Percentiles rank a stretch among this genome's conserved stretches.
Conservation (phyloP, 2,888 invertebrate species). For the Cyclophora punctaria region DNA sequence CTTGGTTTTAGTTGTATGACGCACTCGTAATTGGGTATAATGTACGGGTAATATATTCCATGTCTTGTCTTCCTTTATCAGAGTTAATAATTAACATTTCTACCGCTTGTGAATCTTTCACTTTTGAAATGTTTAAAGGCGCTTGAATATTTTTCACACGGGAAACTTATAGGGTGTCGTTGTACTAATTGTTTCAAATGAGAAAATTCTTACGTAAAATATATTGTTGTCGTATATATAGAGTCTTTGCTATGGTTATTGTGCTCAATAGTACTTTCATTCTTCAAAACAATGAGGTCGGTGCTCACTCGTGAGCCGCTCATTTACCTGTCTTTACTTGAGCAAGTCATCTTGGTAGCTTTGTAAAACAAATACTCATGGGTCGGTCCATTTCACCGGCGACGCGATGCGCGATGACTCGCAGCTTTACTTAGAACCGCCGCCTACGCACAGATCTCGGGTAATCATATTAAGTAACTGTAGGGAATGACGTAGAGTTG, state of each 20-base stretch:
- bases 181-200: no score
- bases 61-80: no score
- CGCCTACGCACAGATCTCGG: conserved; percentile 5
- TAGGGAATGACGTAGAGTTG: neutral
- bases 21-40: no score
- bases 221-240: no score
- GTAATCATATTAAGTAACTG: neutral
- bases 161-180: no score
- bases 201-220: no score
- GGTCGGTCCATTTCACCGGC: conserved; percentile 5
- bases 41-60: no score
- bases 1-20: no score
- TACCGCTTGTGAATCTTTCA: no score
- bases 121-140: no score
- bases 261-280: neutral
- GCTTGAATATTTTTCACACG: no score
- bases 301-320: conserved; percentile 6
- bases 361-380: conserved; percentile 18
- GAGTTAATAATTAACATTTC: no score
- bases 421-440: conserved; percentile 6
- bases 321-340: conserved; percentile 15
- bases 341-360: conserved; percentile 22
- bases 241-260: neutral
- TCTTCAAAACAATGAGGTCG: neutral
- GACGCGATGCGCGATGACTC: conserved; percentile 5